Percentiles rank a stretch among this genome's conserved stretches.
Evolutionary conservation across 1,140 invertebrate species (phyloP).

Genomic region (Leptinotarsa defecta): DNA sequence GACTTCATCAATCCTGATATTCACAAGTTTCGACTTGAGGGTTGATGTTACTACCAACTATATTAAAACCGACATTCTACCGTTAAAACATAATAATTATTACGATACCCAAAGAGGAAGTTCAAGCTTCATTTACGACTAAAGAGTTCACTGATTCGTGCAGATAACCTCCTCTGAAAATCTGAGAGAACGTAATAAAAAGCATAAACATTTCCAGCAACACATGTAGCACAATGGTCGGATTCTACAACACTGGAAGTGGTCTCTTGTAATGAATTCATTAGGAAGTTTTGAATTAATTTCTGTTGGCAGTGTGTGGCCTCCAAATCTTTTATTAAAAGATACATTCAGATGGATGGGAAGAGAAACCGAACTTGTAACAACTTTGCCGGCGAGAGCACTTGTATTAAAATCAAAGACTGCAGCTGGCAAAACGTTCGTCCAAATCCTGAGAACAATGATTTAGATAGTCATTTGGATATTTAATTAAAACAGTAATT

Average conservation of each 20-base stretch:
- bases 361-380: not conserved
- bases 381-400: not conserved
- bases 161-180: too few relatives aligned
- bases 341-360: slow-evolving; percentile 3
- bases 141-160: too few relatives aligned
- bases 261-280: slow-evolving; percentile 1
- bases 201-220: not conserved
- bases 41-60: too few relatives aligned
- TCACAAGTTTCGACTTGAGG: too few relatives aligned
- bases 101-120: too few relatives aligned
- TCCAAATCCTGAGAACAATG: not conserved
- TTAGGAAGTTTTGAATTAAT: slow-evolving; percentile 3
- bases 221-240: not conserved
- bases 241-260: not conserved
- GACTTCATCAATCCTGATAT: too few relatives aligned
- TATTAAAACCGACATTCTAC: too few relatives aligned
- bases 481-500: slow-evolving; percentile 7
- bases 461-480: not conserved
- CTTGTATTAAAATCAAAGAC: slow-evolving; percentile 1
- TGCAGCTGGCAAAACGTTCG: slow-evolving; percentile 1
- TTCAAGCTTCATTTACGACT: too few relatives aligned
- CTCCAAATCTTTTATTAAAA: slow-evolving; percentile 1
- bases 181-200: too few relatives aligned
- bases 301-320: not conserved
- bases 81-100: too few relatives aligned